Evolutionary conservation across 30 jellyfish, hydroid and myxozoan genomes (phyloP), one percentile per base, ranked within the genome.

Genomic region (Aurelia coerulea): DNA sequence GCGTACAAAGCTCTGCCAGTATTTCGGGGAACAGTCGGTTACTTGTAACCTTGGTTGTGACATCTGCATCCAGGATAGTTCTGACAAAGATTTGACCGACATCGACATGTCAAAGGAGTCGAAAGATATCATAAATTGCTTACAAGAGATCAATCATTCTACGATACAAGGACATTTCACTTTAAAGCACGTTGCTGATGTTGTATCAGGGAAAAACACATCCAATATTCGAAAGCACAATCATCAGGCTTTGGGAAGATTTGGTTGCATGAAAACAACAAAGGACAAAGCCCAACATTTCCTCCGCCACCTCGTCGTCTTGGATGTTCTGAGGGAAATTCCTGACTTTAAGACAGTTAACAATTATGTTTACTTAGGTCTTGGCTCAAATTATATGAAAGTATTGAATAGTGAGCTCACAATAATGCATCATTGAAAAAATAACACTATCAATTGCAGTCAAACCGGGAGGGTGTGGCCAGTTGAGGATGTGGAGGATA

Each of bases 11-110:
- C 65, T 53, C 15, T 53, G n/a, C n/a, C n/a, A n/a, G n/a, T n/a
- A n/a, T n/a, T n/a, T n/a, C n/a, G n/a, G n/a, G n/a, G n/a, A n/a
- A n/a, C 65, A 53, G 65, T 53, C 65, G 10, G 65, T 53, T 53
- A 53, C 10, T 53, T 53, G 65, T 53, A 53, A 53, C 65, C 65
- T 53, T 53, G 65, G 65, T 53, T 53, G 65, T 53, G 65, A 53
- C 65, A 53, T 53, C 65, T 53, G 65, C 15, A 15, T 53, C 65
- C 10, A 15, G 15, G 65, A 53, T 53, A 53, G 15, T 53, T 53
- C 65, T 53, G 65, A 10, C 65, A 53, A 15, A 53, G 65, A 53
- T 53, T 10, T 53, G 15, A 8, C 65, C 15, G 65, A 53, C 15
- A 53, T 53, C 13, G 65, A 15, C 15, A 53, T 53, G 65, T 53